These are phyloP conservation scores for Panagrolaimus sp. DNA, from an alignment of 1,140 invertebrate genomes.

Conservation along the genomic window DNA sequence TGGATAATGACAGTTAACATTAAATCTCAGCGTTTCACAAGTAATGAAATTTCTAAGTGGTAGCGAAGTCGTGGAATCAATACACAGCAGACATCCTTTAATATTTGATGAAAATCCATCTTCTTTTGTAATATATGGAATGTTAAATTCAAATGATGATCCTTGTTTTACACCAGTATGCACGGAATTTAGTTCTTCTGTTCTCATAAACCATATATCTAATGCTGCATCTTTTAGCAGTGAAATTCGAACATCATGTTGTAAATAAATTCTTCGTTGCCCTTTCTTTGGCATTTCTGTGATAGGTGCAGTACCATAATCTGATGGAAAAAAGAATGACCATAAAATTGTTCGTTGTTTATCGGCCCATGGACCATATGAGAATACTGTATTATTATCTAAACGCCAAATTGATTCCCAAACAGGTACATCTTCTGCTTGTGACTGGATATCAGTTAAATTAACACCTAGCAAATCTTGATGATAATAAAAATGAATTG, in stretches of 20 bases:
- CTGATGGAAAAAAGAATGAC: slow-evolving; percentile 89
- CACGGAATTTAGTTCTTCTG: slow-evolving; percentile 53
- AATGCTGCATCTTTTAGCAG: slow-evolving; percentile 49
- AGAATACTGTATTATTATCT: slow-evolving; percentile 90
- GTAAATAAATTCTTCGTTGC: slow-evolving; percentile 39
- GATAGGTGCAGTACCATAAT: slow-evolving; percentile 61
- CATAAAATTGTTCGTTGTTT: slow-evolving; percentile 87
- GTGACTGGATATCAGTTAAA: slow-evolving; percentile 27
- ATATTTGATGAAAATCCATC: slow-evolving; percentile 42
- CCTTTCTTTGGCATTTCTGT: slow-evolving; percentile 52
- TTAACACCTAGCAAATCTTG: slow-evolving; percentile 49
- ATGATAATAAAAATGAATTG: slow-evolving; percentile 59
- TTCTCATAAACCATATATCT: slow-evolving; percentile 55
- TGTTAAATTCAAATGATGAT: slow-evolving; percentile 44
- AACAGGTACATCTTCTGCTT: slow-evolving; percentile 31
- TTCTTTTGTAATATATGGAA: slow-evolving; percentile 37
- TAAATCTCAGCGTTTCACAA: slow-evolving; percentile 61
- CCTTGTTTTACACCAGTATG: slow-evolving; percentile 46
- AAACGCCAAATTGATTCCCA: slow-evolving; percentile 55
- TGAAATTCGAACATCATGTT: slow-evolving; percentile 42
- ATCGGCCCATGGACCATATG: slow-evolving; percentile 96
- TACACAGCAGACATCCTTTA: slow-evolving; percentile 59
- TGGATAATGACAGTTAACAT: slow-evolving; percentile 60
- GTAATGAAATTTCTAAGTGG: slow-evolving; percentile 60
- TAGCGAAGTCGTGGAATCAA: slow-evolving; percentile 61